A percentile compares a stretch with the other conserved stretches of the same genome.
These are phyloP conservation scores for Eueides isabella DNA, from an alignment of 1,140 invertebrate species.

Conservation along the genomic window DNA sequence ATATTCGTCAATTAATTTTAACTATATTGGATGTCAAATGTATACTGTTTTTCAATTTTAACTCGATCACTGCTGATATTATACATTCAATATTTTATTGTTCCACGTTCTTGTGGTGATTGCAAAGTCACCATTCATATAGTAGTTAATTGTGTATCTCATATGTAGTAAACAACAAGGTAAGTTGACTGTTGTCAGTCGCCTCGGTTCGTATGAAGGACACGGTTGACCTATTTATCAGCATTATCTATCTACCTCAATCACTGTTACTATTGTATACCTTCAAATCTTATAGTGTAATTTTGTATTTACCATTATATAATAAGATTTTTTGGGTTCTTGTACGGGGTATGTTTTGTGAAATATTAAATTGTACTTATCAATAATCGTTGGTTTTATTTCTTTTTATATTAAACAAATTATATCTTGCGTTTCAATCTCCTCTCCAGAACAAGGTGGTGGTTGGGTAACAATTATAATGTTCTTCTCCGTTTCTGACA, in stretches of 20 bases:
- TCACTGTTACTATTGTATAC: conserved; percentile 66
- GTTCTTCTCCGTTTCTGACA: conserved; percentile 53
- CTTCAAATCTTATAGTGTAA: conserved; percentile 74
- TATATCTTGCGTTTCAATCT: conserved; percentile 55
- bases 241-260: conserved; percentile 70
- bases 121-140: conserved; percentile 7
- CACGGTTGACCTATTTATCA: conserved; percentile 52
- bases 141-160: conserved; percentile 43
- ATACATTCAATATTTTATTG: conserved; percentile 14
- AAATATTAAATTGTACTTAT: conserved; percentile 82
- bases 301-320: conserved; percentile 78
- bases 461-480: conserved; percentile 30
- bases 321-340: conserved; percentile 75
- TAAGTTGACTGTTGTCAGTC: conserved; percentile 26
- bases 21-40: neutral
- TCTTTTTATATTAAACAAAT: conserved; percentile 23
- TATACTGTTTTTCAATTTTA: neutral
- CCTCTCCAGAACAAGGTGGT: conserved; percentile 38
- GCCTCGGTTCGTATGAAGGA: conserved; percentile 37
- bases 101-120: conserved; percentile 13
- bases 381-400: conserved; percentile 76
- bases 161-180: conserved; percentile 26
- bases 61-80: neutral
- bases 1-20: conserved; percentile 66
- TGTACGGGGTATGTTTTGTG: conserved; percentile 81